These are phyloP conservation scores for Patiria miniata DNA, from an alignment of 35 echinoderm and acorn worm species.

Conservation along the genomic window DNA sequence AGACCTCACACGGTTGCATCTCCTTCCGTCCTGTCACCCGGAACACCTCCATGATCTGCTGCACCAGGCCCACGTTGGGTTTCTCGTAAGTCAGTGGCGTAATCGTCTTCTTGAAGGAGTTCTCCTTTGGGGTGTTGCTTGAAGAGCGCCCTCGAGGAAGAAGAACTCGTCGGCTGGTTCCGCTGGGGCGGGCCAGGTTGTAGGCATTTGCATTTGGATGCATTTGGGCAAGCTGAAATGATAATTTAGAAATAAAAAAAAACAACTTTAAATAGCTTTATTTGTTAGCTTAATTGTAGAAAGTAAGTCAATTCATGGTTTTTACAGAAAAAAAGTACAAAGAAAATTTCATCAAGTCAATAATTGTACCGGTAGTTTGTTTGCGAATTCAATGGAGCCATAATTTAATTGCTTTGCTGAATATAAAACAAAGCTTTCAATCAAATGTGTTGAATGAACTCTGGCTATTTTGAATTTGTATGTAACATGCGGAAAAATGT, in stretches of 20 bases:
- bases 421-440: no score
- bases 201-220: not conserved
- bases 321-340: no score
- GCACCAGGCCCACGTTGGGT: constrained; percentile 57
- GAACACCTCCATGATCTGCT: constrained; percentile 73
- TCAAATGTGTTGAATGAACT: no score
- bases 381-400: no score
- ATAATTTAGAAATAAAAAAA: not conserved
- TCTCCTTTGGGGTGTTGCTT: not conserved
- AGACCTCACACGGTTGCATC: constrained; percentile 83
- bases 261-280: not conserved
- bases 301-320: no score
- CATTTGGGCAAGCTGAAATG: not conserved
- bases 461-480: no score
- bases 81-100: not conserved
- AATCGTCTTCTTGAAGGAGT: not conserved
- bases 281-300: not conserved
- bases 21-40: constrained; percentile 59
- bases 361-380: no score
- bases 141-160: not conserved
- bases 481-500: no score
- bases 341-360: no score
- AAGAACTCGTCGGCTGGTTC: not conserved
- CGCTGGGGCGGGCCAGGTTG: not conserved
- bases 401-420: no score